Percentiles rank a stretch among this genome's conserved stretches.
Evolutionary conservation across 2,888 invertebrate species (phyloP).

Genomic region (Heteromurus nitidus): DNA sequence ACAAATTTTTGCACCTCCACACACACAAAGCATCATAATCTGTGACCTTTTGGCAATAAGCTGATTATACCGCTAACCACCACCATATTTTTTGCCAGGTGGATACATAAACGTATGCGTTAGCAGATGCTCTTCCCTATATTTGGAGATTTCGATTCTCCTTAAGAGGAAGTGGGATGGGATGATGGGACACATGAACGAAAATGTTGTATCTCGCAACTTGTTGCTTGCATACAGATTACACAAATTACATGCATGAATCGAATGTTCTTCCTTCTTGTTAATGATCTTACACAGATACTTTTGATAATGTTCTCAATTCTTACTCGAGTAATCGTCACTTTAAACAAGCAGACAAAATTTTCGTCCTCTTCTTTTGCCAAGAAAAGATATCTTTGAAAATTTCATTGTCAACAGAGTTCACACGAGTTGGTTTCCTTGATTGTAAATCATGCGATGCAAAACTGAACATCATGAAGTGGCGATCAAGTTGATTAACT

Average conservation of each 20-base stretch:
- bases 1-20: not conserved
- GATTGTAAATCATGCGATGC: constrained; percentile 17
- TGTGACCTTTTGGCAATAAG: not conserved
- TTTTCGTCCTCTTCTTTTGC: no score
- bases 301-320: not conserved
- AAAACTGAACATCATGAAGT: not conserved
- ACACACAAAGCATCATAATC: not conserved
- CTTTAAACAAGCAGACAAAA: no score
- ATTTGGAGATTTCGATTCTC: constrained; percentile 25
- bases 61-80: not conserved
- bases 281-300: not conserved
- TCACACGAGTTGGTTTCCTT: constrained; percentile 7
- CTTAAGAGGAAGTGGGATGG: constrained; percentile 36
- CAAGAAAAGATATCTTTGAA: no score
- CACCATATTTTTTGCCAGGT: not conserved
- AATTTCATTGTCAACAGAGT: not conserved
- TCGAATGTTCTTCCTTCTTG: not conserved
- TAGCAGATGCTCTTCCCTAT: constrained; percentile 4
- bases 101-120: no score
- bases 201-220: no score
- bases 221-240: not conserved
- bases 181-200: no score
- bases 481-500: no score
- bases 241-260: not conserved
- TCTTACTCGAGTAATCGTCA: not conserved